phyloP scores from a whole-genome alignment of 2,797 vertebrate genomes.

The Dromococcyx pavoninus region DNA sequence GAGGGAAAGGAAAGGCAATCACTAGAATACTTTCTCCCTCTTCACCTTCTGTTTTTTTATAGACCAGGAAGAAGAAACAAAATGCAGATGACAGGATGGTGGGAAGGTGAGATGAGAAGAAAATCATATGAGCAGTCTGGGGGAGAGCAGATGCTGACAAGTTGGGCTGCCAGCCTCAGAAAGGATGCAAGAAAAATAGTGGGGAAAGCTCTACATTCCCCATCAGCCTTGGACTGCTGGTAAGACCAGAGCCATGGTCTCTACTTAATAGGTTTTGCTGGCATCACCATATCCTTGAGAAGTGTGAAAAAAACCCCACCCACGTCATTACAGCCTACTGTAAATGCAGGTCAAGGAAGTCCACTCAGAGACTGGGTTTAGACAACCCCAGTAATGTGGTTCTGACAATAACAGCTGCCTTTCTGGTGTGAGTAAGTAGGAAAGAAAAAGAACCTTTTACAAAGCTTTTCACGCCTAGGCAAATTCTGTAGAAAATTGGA shows the following conservation, averaged over 20 bases:
- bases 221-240: neutral
- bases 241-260: neutral
- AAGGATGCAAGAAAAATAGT: neutral
- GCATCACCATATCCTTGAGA: conserved; percentile 5
- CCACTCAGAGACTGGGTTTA: neutral
- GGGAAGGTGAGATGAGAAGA: neutral
- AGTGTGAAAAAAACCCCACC: conserved; percentile 13
- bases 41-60: neutral
- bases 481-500: neutral
- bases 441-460: neutral
- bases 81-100: neutral
- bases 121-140: neutral
- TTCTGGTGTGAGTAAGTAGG: neutral
- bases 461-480: neutral
- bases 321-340: conserved; percentile 14
- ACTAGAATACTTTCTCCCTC: neutral
- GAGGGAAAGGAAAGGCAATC: neutral
- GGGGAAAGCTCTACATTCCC: neutral
- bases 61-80: neutral
- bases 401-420: conserved; percentile 22
- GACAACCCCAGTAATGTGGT: neutral
- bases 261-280: conserved; percentile 26
- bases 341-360: conserved; percentile 31
- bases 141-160: neutral
- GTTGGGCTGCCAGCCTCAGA: neutral